Percentiles rank a stretch among this genome's conserved stretches.
phyloP scores from a whole-genome alignment of 64 coral and sea anemone species.

The Montipora efflorescens region DNA sequence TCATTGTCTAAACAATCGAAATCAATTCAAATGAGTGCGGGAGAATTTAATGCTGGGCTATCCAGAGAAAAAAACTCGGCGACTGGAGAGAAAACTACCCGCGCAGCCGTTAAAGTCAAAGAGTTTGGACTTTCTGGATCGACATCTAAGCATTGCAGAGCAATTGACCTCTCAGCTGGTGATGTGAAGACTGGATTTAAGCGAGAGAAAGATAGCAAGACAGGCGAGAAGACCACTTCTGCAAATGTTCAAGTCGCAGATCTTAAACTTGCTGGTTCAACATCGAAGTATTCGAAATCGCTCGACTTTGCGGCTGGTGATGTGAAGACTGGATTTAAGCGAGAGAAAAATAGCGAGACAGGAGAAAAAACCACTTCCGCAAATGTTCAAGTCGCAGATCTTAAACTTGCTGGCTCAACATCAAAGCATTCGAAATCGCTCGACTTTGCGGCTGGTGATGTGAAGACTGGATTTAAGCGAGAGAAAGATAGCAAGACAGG shows the following conservation, averaged over 20 bases:
- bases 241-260: constrained; percentile 9
- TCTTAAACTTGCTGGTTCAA: constrained; percentile 15
- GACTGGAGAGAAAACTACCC: neutral
- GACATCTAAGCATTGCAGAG: neutral
- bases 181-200: constrained; percentile 37
- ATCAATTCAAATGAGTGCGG: constrained; percentile 20
- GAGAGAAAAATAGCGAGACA: neutral
- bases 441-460: neutral
- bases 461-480: neutral
- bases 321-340: constrained; percentile 17
- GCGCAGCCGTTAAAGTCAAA: neutral
- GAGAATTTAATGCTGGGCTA: constrained; percentile 18
- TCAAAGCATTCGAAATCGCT: neutral
- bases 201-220: neutral
- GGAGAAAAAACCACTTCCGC: neutral
- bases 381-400: neutral
- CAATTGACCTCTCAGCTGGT: neutral
- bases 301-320: neutral
- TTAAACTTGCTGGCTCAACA: constrained; percentile 7
- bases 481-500: neutral
- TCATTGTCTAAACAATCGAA: constrained; percentile 11
- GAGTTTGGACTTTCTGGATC: neutral
- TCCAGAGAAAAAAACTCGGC: neutral
- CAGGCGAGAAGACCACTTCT: neutral
- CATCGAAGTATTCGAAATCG: neutral